Evolutionary conservation across 2,113 vertebrate genomes (phyloP), one percentile per base, ranked within the genome.

Genomic region (Syrrhaptes paradoxus): DNA sequence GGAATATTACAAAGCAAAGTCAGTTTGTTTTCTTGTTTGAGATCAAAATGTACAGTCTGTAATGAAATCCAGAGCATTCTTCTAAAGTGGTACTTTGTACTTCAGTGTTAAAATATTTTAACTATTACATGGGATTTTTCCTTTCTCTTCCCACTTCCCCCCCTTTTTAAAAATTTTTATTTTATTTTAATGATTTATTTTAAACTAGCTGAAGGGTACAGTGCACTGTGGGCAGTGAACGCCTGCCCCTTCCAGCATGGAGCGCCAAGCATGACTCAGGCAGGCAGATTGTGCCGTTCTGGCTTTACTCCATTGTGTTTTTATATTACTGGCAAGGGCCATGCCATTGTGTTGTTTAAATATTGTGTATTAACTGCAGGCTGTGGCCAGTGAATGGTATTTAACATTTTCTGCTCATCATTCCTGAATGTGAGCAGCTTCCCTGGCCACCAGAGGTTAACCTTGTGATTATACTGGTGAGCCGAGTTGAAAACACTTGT

Each of bases 61-160:
- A 97, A 97, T 97, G 89, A 97, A 97, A 97, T 89, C 77, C 93
- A 97, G 95, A 96, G 83, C 46, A 72, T 89, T 92, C 54, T 95
- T 97, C 86, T 28, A 54, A 94, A 95, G 70, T 74, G 62, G 31
- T 82, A 49, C 78, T 83, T 26, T 32, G 51, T 93, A 38, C 43
- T 92, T 89, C 80, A 87, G 41, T 93, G 65, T 94, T 97, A 75
- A 85, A 91, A 84, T 92, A 85, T 93, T 89, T 97, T 97, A 89
- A 45, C 81, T 92, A 32, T 91, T 96, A 91, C 43, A 75, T 55
- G 20, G n/a, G 17, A 48, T 76, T 94, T 75, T 87, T 52, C 29
- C 9, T 62, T 58, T 38, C 7, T 22, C 49, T 5, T 3, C 28
- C 17, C 4, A 4, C 26, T 3, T 4, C 8, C 21, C 6, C 1